These are phyloP conservation scores for Diachasmimorpha longicaudata DNA, from an alignment of 1,140 invertebrate species.

Conservation along the genomic window DNA sequence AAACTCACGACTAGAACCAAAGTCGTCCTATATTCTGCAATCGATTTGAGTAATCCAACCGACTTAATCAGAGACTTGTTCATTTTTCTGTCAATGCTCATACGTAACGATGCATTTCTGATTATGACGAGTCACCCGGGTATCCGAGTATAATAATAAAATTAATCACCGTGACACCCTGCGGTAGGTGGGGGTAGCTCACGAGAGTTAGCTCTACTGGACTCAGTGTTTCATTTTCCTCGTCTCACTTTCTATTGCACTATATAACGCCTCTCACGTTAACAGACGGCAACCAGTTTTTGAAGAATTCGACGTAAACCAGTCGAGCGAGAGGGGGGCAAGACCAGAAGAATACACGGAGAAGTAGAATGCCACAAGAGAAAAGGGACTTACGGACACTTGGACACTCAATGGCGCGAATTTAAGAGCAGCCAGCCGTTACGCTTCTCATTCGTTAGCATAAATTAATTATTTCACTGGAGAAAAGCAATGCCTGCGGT, in stretches of 20 bases:
- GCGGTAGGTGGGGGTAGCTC: not conserved
- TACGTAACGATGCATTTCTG: not conserved
- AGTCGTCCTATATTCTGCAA: not conserved
- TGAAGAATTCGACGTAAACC: constrained; percentile 57
- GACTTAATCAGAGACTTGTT: constrained; percentile 30
- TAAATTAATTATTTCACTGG: constrained; percentile 61
- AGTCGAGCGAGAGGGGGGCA: constrained; percentile 47
- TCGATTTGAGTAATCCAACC: constrained; percentile 29
- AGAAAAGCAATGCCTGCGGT: constrained; percentile 30
- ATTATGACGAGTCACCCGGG: not conserved
- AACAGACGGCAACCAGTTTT: constrained; percentile 52
- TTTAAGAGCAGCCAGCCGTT: constrained; percentile 60
- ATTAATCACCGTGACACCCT: constrained; percentile 32
- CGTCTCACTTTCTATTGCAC: constrained; percentile 6
- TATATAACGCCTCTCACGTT: constrained; percentile 7
- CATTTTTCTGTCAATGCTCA: constrained; percentile 29
- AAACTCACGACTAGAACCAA: not conserved
- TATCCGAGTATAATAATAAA: constrained; percentile 26
- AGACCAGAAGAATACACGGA: constrained; percentile 33
- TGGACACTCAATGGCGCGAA: constrained; percentile 62
- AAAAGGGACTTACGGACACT: constrained; percentile 60
- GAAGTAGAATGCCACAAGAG: constrained; percentile 22
- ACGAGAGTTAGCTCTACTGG: not conserved
- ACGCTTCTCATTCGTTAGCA: constrained; percentile 63
- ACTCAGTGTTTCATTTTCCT: not conserved